phyloP scores from a whole-genome alignment of 2,888 invertebrate species.

The Yponomeuta sedellus region DNA sequence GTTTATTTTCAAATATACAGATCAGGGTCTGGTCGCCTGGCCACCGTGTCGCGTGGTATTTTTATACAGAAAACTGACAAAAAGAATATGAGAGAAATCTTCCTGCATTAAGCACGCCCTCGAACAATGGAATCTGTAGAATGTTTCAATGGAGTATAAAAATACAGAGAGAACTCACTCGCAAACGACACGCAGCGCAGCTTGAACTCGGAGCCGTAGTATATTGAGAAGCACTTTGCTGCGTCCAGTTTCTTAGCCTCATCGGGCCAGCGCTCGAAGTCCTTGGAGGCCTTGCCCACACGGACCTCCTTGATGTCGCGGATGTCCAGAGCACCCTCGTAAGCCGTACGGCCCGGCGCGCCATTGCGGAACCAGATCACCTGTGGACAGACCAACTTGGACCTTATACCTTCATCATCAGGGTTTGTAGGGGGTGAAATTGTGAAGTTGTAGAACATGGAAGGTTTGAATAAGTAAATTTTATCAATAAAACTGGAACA shows the following conservation, averaged over 20 bases:
- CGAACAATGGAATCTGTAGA: too few relatives aligned
- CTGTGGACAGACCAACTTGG: not conserved
- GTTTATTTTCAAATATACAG: too few relatives aligned
- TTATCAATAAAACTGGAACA: too few relatives aligned
- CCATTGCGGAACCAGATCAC: conserved; percentile 81
- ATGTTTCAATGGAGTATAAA: too few relatives aligned
- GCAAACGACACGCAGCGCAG: conserved; percentile 91
- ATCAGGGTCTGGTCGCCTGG: too few relatives aligned
- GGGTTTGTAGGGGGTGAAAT: too few relatives aligned
- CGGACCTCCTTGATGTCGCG: conserved; percentile 93
- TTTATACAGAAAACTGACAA: too few relatives aligned
- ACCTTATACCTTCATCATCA: not conserved
- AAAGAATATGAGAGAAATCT: too few relatives aligned
- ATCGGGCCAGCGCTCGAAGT: conserved; percentile 95
- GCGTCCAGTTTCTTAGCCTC: conserved; percentile 88
- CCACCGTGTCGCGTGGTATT: too few relatives aligned
- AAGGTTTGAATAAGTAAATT: too few relatives aligned
- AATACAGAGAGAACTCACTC: conserved; percentile 79
- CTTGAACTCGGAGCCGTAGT: conserved; percentile 93
- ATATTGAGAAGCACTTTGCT: conserved; percentile 90
- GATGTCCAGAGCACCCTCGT: conserved; percentile 83
- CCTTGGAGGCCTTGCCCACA: conserved; percentile 89
- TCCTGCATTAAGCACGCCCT: too few relatives aligned
- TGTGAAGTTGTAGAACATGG: too few relatives aligned
- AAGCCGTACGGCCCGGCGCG: conserved; percentile 66